phyloP scores from a whole-genome alignment of 2,888 invertebrate genomes.

The Leptopilina myrica region DNA sequence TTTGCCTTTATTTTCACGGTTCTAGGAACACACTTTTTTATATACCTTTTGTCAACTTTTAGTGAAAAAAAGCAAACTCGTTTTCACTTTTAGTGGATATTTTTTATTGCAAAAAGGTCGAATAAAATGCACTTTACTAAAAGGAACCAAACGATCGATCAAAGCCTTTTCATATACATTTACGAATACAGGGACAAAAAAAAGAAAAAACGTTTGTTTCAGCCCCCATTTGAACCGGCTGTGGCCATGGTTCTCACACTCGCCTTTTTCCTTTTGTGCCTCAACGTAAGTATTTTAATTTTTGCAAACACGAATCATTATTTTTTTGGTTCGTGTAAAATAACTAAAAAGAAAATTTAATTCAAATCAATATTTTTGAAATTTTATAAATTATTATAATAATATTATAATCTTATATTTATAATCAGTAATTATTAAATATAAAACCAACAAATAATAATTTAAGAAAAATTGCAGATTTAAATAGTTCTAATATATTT shows the following conservation, averaged over 20 bases:
- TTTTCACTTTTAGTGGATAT: background rate
- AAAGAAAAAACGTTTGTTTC: slow-evolving; percentile 72
- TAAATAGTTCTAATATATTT: background rate
- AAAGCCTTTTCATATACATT: slow-evolving; percentile 1
- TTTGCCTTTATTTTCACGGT: slow-evolving; percentile 43
- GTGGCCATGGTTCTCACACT: slow-evolving; percentile 87
- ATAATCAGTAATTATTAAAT: too few relatives aligned
- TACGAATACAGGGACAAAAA: background rate
- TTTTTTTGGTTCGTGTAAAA: background rate
- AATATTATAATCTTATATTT: too few relatives aligned
- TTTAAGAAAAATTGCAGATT: too few relatives aligned
- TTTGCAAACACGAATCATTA: background rate
- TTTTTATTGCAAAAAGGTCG: background rate
- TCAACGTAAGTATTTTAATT: slow-evolving; percentile 83
- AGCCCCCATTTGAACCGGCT: slow-evolving; percentile 85
- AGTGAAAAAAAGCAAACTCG: background rate
- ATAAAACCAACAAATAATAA: too few relatives aligned
- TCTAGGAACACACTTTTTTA: slow-evolving; percentile 22
- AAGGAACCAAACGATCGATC: slow-evolving; percentile 4
- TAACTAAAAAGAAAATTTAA: too few relatives aligned
- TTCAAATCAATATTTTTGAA: too few relatives aligned
- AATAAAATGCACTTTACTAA: slow-evolving; percentile 20
- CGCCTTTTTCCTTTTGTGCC: slow-evolving; percentile 86
- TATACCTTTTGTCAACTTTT: background rate
- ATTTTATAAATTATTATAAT: too few relatives aligned